Evolutionary conservation across 2,797 vertebrate genomes (phyloP), one percentile per base, ranked within the genome.

Genomic region (Micrastur ruficollis): DNA sequence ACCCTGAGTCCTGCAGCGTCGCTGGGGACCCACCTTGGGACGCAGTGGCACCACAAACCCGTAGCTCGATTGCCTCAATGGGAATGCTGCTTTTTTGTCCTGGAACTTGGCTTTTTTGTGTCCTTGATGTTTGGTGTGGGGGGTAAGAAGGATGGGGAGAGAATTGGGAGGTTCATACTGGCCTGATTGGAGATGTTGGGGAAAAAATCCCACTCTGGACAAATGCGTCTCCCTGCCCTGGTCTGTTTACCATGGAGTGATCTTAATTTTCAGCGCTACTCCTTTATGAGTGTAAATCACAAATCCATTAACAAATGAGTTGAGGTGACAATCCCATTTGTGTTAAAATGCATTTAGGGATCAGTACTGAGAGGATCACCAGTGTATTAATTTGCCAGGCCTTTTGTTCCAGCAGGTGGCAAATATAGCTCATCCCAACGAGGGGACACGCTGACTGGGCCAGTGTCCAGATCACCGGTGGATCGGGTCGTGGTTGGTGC

Each of bases 241-340:
- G 38, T 70, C 89, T 95, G 86, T 95, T 95, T 94, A 90, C 85
- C 72, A 23, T 65, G 71, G 75, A 83, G 86, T 27, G 56, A 84
- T 95, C 95, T 96, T 94, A 59, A 95, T 97, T 97, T 95, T 79
- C 87, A 89, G 49, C 67, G 65, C 84, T 82, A 40, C 82, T 94
- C 75, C 88, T 89, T 27, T 75, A 50, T 94, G 93, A 91, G 74
- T 82, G 72, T 59, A 29, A 73, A 98, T 97, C 95, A 76, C 94
- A 80, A 85, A 95, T 89, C 95, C 94, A 95, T 97, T 98, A 97
- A 97, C 93, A 96, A 96, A 96, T 90, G 86, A 94, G 95, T 97
- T 79, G 94, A 97, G 90, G 96, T 89, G 53, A 95, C 89, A 97
- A 97, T 97, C 96, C 67, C 90, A 92, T 97, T 97, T 97, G 89